Evolutionary conservation across 2,113 vertebrate genomes (phyloP).

Genomic region (Scartelaos histophorus): DNA sequence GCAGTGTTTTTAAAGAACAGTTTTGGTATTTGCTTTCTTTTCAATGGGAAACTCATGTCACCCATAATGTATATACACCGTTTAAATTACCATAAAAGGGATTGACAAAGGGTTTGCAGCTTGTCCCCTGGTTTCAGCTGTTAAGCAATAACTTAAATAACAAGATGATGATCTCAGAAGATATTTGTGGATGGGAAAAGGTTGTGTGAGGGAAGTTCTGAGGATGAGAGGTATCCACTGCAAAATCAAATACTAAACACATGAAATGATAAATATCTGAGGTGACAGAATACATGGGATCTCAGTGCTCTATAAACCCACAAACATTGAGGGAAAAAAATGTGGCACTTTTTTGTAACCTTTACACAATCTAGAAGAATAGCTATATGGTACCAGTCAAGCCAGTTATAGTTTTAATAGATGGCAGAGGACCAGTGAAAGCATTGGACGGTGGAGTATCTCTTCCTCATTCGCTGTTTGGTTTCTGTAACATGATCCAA

Average conservation of each 20-base stretch:
- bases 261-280: neutral
- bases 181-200: neutral
- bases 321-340: neutral
- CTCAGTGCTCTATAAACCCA: neutral
- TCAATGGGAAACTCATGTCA: neutral
- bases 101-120: neutral
- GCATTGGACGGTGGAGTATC: neutral
- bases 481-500: conserved; percentile 7
- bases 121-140: neutral
- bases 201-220: neutral
- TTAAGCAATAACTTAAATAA: neutral
- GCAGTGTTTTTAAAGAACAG: too few relatives aligned
- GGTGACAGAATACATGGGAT: neutral
- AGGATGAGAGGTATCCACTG: neutral
- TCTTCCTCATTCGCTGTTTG: neutral
- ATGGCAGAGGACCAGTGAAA: neutral
- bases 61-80: neutral
- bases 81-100: neutral
- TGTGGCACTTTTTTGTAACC: neutral
- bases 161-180: neutral
- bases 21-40: neutral
- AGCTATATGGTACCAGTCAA: neutral
- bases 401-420: neutral
- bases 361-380: too few relatives aligned
- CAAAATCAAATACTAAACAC: neutral